phyloP scores from a whole-genome alignment of 2,797 vertebrate genomes.

The Leptoclinus maculatus region DNA sequence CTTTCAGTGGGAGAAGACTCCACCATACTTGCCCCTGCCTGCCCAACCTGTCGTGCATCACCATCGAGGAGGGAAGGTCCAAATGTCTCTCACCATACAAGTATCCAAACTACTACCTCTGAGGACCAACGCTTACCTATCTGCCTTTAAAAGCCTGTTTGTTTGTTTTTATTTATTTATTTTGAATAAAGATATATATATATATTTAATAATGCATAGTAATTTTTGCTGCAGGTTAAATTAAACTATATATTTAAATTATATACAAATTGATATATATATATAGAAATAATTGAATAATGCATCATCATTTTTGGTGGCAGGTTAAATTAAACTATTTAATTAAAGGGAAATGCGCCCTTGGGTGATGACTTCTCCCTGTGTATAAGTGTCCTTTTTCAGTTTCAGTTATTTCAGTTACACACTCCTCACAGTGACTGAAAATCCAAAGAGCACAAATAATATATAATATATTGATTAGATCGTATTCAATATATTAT shows the following conservation, averaged over 20 bases:
- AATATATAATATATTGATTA: background rate
- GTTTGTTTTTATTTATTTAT: conserved; percentile 18
- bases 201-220: conserved; percentile 33
- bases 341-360: background rate
- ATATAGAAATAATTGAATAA: conserved; percentile 41
- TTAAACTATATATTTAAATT: conserved; percentile 9
- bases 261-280: no score
- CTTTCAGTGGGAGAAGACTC: conserved; percentile 89
- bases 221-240: no score
- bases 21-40: conserved; percentile 94
- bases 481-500: background rate
- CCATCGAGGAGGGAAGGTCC: conserved; percentile 80
- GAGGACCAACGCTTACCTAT: conserved; percentile 50
- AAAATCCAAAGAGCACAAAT: background rate
- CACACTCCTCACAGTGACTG: background rate
- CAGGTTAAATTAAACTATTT: background rate
- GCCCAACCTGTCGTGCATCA: conserved; percentile 86
- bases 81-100: conserved; percentile 86
- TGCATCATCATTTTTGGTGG: background rate
- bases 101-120: conserved; percentile 85
- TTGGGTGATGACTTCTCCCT: background rate
- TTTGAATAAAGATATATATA: conserved; percentile 52
- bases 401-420: background rate
- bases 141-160: conserved; percentile 17
- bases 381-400: background rate